phyloP scores from a whole-genome alignment of 2,113 vertebrate species.

The Balaeniceps rex region DNA sequence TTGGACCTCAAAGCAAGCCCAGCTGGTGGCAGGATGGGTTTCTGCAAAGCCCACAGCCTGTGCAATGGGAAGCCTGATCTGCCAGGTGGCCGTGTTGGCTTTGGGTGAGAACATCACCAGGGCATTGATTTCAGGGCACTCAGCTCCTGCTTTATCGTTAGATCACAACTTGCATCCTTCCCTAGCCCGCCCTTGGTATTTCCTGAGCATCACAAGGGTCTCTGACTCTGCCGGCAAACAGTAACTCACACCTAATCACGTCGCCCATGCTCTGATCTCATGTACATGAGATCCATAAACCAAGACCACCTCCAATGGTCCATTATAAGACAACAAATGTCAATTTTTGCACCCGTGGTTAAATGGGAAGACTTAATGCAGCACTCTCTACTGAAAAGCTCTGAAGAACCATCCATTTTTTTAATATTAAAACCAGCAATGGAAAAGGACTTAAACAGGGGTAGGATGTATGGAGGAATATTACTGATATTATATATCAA shows the following conservation, averaged over 20 bases:
- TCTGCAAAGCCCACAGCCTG: not conserved
- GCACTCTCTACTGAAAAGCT: not conserved
- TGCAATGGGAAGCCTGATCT: not conserved
- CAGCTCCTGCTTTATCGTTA: rapidly evolving
- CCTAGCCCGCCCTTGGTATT: not conserved
- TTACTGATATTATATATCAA: not conserved
- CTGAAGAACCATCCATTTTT: not conserved
- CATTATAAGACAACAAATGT: not conserved
- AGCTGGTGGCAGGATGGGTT: not conserved
- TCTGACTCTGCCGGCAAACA: not conserved
- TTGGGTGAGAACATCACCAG: not conserved
- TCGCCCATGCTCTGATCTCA: not conserved
- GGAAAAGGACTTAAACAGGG: rapidly evolving
- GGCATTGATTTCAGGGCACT: not conserved
- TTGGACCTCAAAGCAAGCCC: not conserved
- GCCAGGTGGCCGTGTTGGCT: not conserved
- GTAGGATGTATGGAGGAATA: not conserved
- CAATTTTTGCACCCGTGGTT: not conserved
- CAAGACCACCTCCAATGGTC: not conserved
- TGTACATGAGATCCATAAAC: not conserved
- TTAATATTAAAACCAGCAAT: not conserved
- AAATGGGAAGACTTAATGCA: not conserved
- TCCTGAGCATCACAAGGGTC: not conserved
- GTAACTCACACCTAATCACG: not conserved
- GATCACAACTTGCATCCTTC: not conserved